These are phyloP conservation scores for Alligator sinensis DNA, from an alignment of 2,113 vertebrate species.

Conservation along the genomic window DNA sequence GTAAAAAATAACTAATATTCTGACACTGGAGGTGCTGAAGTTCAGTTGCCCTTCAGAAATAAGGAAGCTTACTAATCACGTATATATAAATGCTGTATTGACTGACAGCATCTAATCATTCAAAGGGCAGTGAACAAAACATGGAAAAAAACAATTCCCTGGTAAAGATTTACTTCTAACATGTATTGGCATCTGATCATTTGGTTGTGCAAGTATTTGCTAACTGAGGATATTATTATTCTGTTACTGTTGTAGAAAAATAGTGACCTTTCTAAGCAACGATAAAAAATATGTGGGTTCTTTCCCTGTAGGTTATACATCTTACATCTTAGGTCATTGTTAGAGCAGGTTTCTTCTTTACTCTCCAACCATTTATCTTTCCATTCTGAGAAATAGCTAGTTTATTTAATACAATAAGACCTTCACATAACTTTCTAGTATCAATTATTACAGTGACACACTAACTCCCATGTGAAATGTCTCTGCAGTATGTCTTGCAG, in stretches of 20 bases:
- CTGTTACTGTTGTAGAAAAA: slow-evolving; percentile 71
- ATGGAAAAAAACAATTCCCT: slow-evolving; percentile 66
- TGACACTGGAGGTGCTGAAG: slow-evolving; percentile 71
- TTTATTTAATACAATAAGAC: slow-evolving; percentile 79
- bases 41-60: slow-evolving; percentile 79
- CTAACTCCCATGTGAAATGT: slow-evolving; percentile 78
- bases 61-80: slow-evolving; percentile 77
- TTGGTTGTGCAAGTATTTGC: slow-evolving; percentile 71
- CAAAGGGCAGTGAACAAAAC: slow-evolving; percentile 77
- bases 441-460: slow-evolving; percentile 76
- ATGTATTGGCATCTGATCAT: slow-evolving; percentile 72
- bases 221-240: slow-evolving; percentile 78
- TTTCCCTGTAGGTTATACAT: slow-evolving; percentile 71
- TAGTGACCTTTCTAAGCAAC: slow-evolving; percentile 66
- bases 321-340: slow-evolving; percentile 74
- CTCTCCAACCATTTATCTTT: slow-evolving; percentile 74
- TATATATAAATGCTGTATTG: slow-evolving; percentile 77
- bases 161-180: slow-evolving; percentile 72
- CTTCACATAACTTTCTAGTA: slow-evolving; percentile 81
- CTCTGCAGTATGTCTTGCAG: slow-evolving; percentile 67
- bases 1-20: slow-evolving; percentile 60
- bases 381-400: slow-evolving; percentile 69
- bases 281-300: slow-evolving; percentile 75
- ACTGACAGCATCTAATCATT: slow-evolving; percentile 83
- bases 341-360: slow-evolving; percentile 62